Conservation (phyloP, 2,797 vertebrate genomes). For the Urosaurus nigricauda region DNA sequence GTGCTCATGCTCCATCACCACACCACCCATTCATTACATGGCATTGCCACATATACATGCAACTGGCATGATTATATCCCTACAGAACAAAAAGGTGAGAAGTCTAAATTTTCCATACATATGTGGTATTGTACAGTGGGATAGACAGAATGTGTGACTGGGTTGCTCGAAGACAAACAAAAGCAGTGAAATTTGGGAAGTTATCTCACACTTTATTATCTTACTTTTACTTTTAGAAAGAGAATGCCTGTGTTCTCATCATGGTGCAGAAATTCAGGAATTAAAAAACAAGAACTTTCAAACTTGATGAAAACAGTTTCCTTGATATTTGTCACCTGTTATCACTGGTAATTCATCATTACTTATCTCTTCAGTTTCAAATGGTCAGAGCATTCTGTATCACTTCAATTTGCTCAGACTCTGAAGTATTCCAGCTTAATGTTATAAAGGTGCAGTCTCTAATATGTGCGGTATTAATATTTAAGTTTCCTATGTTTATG, state of each 20-base stretch:
- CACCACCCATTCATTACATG: neutral
- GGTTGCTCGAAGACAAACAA: no score
- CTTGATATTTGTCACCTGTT: slow-evolving; percentile 54
- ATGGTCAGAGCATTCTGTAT: slow-evolving; percentile 38
- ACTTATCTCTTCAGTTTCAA: slow-evolving; percentile 56
- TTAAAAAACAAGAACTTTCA: neutral
- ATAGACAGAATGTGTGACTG: no score
- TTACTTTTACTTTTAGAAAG: slow-evolving; percentile 42
- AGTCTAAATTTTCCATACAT: neutral
- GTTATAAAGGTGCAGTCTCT: no score
- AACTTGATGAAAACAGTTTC: slow-evolving; percentile 53
- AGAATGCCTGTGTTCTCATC: no score
- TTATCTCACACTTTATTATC: slow-evolving; percentile 44
- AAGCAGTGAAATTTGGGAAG: slow-evolving; percentile 51
- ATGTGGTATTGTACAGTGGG: neutral
- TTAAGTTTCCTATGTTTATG: no score
- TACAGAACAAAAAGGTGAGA: neutral
- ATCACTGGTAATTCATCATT: slow-evolving; percentile 68
- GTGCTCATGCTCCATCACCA: neutral
- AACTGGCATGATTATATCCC: neutral
- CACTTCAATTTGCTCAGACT: slow-evolving; percentile 22
- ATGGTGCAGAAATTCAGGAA: no score
- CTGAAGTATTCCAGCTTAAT: neutral
- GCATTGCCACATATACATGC: neutral
- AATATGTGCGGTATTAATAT: no score